Percentiles rank a stretch among this genome's conserved stretches.
These are phyloP conservation scores for Dorcus parallelipipedus DNA, from an alignment of 2,888 invertebrate species.

Conservation along the genomic window DNA sequence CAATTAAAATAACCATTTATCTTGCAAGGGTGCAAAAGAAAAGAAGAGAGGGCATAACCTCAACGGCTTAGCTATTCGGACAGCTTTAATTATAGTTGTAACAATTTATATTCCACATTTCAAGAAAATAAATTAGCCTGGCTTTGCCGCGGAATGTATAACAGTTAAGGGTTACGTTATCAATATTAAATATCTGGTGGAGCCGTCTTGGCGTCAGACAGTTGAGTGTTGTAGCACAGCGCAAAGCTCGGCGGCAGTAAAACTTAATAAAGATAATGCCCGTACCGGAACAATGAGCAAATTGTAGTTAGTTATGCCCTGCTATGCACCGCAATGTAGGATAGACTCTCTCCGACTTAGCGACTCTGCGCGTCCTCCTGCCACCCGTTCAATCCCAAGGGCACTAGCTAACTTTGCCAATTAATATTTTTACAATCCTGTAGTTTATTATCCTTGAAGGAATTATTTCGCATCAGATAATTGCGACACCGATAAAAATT, in stretches of 20 bases:
- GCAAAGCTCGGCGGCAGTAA: constrained; percentile 36
- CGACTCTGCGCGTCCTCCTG: constrained; percentile 6
- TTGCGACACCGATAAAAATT: constrained; percentile 37
- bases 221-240: constrained; percentile 39
- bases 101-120: constrained; percentile 37
- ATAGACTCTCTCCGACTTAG: constrained; percentile 19
- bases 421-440: constrained; percentile 47
- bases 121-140: constrained; percentile 39
- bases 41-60: constrained; percentile 1
- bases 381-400: constrained; percentile 26
- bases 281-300: constrained; percentile 46
- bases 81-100: constrained; percentile 36
- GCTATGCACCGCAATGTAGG: constrained; percentile 23
- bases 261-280: constrained; percentile 48
- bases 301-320: constrained; percentile 43
- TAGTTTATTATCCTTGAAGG: constrained; percentile 44
- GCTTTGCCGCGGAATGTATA: constrained; percentile 23
- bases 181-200: constrained; percentile 43
- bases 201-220: constrained; percentile 38
- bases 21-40: background rate
- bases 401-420: constrained; percentile 45
- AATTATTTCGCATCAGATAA: constrained; percentile 41
- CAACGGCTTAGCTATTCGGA: constrained; percentile 21
- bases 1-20: constrained; percentile 15
- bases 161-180: constrained; percentile 42